Evolutionary conservation across 2,888 invertebrate genomes (phyloP), one percentile per base, ranked within the genome.

Genomic region (Melanchra persicariae): DNA sequence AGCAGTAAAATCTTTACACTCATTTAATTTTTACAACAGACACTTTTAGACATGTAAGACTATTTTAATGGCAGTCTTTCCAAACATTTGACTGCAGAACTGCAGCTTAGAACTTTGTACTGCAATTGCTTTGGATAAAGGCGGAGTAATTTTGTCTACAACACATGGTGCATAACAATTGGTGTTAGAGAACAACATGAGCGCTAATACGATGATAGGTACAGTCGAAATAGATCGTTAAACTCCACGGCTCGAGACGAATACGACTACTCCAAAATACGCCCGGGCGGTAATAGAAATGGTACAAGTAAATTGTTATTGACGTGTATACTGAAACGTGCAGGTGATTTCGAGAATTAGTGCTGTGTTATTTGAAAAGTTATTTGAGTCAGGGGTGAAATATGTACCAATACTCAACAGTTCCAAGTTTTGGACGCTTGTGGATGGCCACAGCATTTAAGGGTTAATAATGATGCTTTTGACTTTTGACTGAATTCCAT

Each of bases 191-290:
- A 87, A 87, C 85, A 88, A 84, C 87, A 86, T 86, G 74, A 84
- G 77, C 83, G 83, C 86, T 88, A 87, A 87, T 88, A 86, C 87
- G 86, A 85, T 84, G 85, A 85, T 72, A 74, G 84, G 84, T 75
- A 74, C 66, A 70, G 66, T 68, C 71, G 76, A 87, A 87, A 87
- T 87, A 89, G 92, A 91, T 93, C 94, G 92, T 95, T 93, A 94
- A 94, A 92, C 90, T 92, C 91, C 91, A 93, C 92, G 94, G 89
- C 83, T 91, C 93, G 91, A 92, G 88, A 86, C 87, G 81, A 83
- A 82, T 83, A 79, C 83, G 77, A 85, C 76, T 79, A 79, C 84
- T 81, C 83, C 78, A 79, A 87, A 87, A 85, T 87, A 83, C 83
- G 83, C 79, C 75, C 77, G 80, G 66, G 74, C 74, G 68, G 77